These are phyloP conservation scores for Lordiphosa stackelbergi DNA, from an alignment of 1,140 invertebrate genomes.

Conservation along the genomic window DNA sequence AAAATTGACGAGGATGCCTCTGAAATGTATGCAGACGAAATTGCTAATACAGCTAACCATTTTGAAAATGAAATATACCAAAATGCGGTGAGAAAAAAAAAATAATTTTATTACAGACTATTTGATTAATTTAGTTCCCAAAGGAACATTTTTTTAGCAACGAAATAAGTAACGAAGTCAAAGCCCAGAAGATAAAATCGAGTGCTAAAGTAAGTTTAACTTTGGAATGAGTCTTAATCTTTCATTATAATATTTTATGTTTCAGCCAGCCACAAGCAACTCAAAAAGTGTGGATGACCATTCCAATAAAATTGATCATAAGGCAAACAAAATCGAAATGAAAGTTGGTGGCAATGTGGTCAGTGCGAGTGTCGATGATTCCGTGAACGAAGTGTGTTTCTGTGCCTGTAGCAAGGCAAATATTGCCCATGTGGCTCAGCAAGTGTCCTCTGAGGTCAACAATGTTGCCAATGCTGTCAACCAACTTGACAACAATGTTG, in stretches of 20 bases:
- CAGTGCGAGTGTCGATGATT: background rate
- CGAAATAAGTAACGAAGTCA: background rate
- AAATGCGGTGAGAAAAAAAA: constrained; percentile 12
- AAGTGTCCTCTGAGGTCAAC: background rate
- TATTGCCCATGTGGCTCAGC: background rate
- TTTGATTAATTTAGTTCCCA: too few species aligned
- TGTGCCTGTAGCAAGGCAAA: background rate
- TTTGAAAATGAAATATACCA: constrained; percentile 21
- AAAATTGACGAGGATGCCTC: constrained; percentile 38
- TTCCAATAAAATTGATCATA: too few species aligned
- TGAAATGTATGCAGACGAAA: constrained; percentile 11
- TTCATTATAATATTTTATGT: too few species aligned
- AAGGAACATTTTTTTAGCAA: constrained; percentile 15
- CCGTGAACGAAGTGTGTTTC: background rate
- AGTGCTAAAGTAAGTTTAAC: constrained; percentile 8
- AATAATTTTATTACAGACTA: background rate
- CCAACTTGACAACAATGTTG: constrained; percentile 7
- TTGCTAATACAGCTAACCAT: constrained; percentile 16
- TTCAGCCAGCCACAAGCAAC: too few species aligned
- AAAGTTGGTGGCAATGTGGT: background rate
- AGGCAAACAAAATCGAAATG: too few species aligned
- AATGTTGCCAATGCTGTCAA: constrained; percentile 12
- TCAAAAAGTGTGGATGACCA: too few species aligned
- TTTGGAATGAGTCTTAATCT: background rate
- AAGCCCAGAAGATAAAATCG: background rate